Base-by-base conservation (phyloP, 2,113 vertebrate species). In the Elanus axillaris region DNA sequence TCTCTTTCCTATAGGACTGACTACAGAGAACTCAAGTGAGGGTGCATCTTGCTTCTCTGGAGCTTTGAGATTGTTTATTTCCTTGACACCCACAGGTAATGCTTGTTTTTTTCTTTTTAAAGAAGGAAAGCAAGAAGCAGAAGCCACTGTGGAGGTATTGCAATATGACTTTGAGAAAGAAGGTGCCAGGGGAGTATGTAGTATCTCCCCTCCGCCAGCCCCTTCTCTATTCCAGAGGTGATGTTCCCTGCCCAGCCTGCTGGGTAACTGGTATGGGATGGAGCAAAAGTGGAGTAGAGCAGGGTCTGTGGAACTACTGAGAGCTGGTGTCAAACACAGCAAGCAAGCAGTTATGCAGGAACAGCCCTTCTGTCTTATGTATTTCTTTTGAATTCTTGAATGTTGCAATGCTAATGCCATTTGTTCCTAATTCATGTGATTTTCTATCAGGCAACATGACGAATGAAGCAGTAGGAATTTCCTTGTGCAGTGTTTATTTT, bases 141-240 rank as follows among this genome's bases (percentile, higher is more conserved):
- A 52, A 69, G 16, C 27, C 66, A 8, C 55, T 67, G 19, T 83
- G 86, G 45, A 90, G 81, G 17, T 75, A 59, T 18, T 77, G 38
- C 63, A 79, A 23, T 71, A 38, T 27, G 31, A 69, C 58, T 82
- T 77, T 6, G 38, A 86, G 45, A 88, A 58, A 59, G 84, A 80
- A 58, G 10, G 36, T 91, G 55, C 55, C 20, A 12, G 21, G 27
- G 29, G 18, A 69, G 34, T 52, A 26, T 18, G 15, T 63, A 55
- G 25, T 38, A 12, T 47, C 27, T 75, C 9, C 18, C 26, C 22
- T 7, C 3, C 0, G 0, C 11, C 4, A 53, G 50, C 10, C 3
- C 9, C 19, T 34, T 31, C 16, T 59, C 8, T 80, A 0, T 74
- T 86, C 64, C 27, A 55, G 69, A 84, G 48, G 38, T 69, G 64